Evolutionary conservation across 2,113 vertebrate genomes (phyloP), one percentile per base, ranked within the genome.

Genomic region (Poeciliopsis prolifica): DNA sequence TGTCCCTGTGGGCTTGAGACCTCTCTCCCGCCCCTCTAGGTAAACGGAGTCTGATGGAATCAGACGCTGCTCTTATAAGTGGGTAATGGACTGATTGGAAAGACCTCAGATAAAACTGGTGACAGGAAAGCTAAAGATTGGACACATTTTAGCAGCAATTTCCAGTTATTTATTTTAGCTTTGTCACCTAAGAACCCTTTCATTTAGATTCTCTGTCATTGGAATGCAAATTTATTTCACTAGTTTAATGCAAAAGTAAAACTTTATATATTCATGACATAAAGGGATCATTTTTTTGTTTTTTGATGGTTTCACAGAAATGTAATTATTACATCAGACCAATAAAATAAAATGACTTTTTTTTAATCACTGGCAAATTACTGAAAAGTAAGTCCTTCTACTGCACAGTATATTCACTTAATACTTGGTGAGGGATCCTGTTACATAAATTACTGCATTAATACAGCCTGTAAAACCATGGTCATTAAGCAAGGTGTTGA

Each of bases 11-110:
- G 84, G 79, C 80, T 75, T 9, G 48, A 84, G 85, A 83, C 79
- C 61, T 54, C 66, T 61, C 61, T 70, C 42, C 80, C 81, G 86
- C 74, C 87, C 85, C 84, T 72, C 80, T 75, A 83, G 84, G 68
- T 82, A 70, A 72, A 58, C 66, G 10, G 67, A 79, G 84, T 77
- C 69, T 73, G 85, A 86, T 70, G 68, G 77, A 68, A 76, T 79
- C 79, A 63, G 61, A 77, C 75, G 77, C 61, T 79, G 73, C 65
- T 82, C 63, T 65, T 77, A 33, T 80, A 83, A 82, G 85, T 70
- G 87, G 76, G 65, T 87, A 83, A 84, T 87, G 74, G 84, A 78
- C 74, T 81, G 84, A 85, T 78, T 70, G 77, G 80, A 74, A 75
- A 79, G 77, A 73, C 76, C 81, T 68, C 42, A 70, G 83, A 67